These are phyloP conservation scores for Mnemiopsis leidyi DNA, from an alignment of 37 sponge, comb jelly and placozoan genomes.

Conservation along the genomic window DNA sequence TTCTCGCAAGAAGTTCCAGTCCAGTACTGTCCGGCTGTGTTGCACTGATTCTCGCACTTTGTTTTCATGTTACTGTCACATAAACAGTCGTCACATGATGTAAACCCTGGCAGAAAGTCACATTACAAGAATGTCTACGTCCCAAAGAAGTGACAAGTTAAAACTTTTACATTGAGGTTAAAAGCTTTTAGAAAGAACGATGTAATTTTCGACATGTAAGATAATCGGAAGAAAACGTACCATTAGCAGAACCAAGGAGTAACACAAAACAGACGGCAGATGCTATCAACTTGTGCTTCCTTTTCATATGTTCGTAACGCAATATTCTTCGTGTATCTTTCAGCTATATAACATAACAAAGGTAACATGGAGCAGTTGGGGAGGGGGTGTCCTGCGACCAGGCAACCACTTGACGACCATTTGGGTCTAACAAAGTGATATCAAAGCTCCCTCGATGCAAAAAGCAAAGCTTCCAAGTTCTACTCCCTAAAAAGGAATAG, in stretches of 20 bases:
- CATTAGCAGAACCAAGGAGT: background rate
- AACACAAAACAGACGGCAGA: background rate
- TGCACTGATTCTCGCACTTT: background rate
- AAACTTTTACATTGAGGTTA: background rate
- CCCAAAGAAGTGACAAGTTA: background rate
- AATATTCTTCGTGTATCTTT: no score
- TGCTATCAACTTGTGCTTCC: background rate
- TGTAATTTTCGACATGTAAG: background rate
- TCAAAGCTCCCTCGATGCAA: no score
- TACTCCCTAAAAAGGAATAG: no score
- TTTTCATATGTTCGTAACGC: no score
- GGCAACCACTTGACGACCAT: no score
- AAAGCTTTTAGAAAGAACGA: background rate
- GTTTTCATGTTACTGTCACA: background rate
- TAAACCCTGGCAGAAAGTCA: no score
- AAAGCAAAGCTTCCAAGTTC: no score
- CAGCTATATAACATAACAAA: no score
- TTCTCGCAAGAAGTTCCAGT: background rate
- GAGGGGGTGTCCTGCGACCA: no score
- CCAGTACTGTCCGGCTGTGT: constrained; percentile 34
- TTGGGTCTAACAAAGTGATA: no score
- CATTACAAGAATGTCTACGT: no score
- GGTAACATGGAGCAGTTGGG: no score
- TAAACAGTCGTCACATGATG: constrained; percentile 16
- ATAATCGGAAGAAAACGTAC: background rate